These are phyloP conservation scores for Thripadectes ignobilis DNA, from an alignment of 2,797 vertebrate genomes.

Conservation along the genomic window DNA sequence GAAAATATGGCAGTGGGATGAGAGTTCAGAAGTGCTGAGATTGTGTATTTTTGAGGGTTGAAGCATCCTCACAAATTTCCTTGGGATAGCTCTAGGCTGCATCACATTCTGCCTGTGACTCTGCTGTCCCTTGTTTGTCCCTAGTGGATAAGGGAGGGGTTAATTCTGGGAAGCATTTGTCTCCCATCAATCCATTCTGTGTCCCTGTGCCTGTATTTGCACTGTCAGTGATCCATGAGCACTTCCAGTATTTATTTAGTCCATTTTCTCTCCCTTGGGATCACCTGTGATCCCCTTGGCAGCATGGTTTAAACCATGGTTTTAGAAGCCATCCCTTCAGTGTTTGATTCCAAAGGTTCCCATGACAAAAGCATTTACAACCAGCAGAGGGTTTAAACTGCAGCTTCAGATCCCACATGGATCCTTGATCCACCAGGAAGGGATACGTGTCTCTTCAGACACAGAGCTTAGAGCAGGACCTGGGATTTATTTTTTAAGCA, in stretches of 20 bases:
- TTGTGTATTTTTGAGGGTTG: not conserved
- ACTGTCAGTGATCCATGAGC: not conserved
- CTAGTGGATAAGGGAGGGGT: not conserved
- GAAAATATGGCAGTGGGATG: accelerated
- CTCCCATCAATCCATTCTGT: not conserved
- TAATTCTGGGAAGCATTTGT: not conserved
- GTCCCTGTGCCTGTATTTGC: not conserved
- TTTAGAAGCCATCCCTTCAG: not conserved
- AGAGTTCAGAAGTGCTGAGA: not conserved
- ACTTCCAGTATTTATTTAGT: not conserved
- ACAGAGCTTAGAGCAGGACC: not conserved
- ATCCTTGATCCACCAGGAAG: not conserved
- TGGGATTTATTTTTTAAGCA: not conserved
- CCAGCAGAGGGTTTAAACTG: not conserved
- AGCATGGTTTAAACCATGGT: accelerated
- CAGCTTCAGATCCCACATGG: not conserved
- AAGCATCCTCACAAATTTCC: not conserved
- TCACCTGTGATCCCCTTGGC: not conserved
- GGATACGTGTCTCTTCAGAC: not conserved
- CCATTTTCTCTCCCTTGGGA: not conserved
- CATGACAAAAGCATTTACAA: not conserved
- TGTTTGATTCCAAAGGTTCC: not conserved
- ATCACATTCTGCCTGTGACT: not conserved
- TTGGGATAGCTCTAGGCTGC: not conserved
- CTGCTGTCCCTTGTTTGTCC: not conserved